These are phyloP conservation scores for Phylloscopus trochiloides DNA, from an alignment of 2,113 vertebrate genomes.

Conservation along the genomic window DNA sequence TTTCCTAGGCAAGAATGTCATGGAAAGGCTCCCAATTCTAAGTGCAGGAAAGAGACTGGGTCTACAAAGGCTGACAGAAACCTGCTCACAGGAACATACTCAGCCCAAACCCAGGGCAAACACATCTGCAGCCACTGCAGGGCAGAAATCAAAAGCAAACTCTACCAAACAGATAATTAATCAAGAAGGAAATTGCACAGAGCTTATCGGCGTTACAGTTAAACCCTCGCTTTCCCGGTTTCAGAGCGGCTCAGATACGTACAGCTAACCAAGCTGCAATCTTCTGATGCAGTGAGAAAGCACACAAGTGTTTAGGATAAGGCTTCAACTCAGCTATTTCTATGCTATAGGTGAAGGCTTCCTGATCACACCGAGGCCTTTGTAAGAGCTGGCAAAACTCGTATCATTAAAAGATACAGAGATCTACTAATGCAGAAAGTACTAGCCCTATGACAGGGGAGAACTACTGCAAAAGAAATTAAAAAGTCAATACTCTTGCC, in stretches of 20 bases:
- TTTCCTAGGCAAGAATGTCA: background rate
- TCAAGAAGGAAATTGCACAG: background rate
- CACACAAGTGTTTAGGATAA: background rate
- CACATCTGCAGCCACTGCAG: background rate
- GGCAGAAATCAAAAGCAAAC: background rate
- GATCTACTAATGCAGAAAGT: background rate
- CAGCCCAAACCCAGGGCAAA: background rate
- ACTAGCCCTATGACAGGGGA: background rate
- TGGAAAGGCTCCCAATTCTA: background rate
- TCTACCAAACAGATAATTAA: background rate
- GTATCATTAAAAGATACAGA: background rate
- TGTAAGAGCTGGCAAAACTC: background rate
- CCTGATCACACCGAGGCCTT: fast-evolving
- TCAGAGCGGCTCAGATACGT: fast-evolving
- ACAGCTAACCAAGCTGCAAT: background rate
- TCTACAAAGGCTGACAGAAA: background rate
- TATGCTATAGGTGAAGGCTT: background rate
- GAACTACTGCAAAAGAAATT: background rate
- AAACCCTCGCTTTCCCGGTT: background rate
- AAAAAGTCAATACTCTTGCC: background rate
- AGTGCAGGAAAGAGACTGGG: background rate
- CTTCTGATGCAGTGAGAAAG: background rate
- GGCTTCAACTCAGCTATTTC: background rate
- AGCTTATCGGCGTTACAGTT: background rate
- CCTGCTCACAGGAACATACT: background rate